Base-by-base conservation (phyloP, 2,113 vertebrate genomes). In the Athene noctua region DNA sequence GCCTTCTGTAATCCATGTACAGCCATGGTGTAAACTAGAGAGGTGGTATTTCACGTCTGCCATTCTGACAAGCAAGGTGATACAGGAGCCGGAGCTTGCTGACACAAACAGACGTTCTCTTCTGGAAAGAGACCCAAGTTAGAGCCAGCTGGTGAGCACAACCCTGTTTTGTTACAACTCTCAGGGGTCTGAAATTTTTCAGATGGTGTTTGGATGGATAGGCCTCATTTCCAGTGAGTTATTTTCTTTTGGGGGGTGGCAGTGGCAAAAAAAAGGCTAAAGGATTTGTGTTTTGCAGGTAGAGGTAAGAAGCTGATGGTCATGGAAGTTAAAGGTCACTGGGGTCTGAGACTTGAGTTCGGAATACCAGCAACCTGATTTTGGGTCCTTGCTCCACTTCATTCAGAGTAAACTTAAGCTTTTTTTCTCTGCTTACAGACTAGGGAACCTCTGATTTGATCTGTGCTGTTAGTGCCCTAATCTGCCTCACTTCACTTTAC, bases 31-130 rank as follows among this genome's bases (percentile, higher is more conserved):
- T 80, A 59, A 73, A 38, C 51, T 26, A 73, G 7, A 32, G 52
- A 80, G 91, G 66, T 80, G 75, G 14, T 92, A 67, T 90, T 91
- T 97, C 75, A 70, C 59, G 61, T 89, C 90, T 95, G 65, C 72
- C n/a, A 20, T 95, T 80, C 75, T 10, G 65, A 94, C 71, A 93
- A 73, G 85, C 26, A 51, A 85, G 36, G 80, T 8, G 6, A 38
- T 66, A 62, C 29, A 73, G 92, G 94, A 96, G 87, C 81, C 70
- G 82, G 85, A 89, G 72, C 84, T 89, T 93, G 92, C 85, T 49
- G 75, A 57, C 81, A 71, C 79, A 74, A 94, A 92, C 59, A 90
- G 82, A 95, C 92, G 55, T 78, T 94, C 66, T 81, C 80, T 97
- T 94, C 94, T 63, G 52, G 92, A 96, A 66, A 95, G 86, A 8